phyloP scores from a whole-genome alignment of 2,888 invertebrate species.

The Melolontha melolontha region DNA sequence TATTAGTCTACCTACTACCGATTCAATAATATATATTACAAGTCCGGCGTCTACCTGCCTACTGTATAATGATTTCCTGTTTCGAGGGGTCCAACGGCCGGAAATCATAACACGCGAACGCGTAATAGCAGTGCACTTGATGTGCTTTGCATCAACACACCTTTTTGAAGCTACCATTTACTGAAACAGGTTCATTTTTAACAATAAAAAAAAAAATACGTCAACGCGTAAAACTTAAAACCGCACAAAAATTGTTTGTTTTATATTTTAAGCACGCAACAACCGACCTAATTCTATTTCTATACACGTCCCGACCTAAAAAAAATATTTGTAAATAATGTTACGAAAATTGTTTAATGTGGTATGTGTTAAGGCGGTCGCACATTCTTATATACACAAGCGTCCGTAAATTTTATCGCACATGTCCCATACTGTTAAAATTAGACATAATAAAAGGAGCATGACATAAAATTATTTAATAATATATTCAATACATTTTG shows the following conservation, averaged over 20 bases:
- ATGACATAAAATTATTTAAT: too few species aligned
- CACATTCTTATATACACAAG: too few species aligned
- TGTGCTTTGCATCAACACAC: slow-evolving; percentile 16
- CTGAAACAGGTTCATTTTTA: too few species aligned
- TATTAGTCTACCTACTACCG: too few species aligned
- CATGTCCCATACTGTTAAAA: too few species aligned
- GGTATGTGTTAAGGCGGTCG: too few species aligned
- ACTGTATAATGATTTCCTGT: slow-evolving; percentile 34
- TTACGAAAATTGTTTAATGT: slow-evolving; percentile 4
- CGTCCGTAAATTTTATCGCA: too few species aligned
- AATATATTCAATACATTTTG: too few species aligned
- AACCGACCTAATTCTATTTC: slow-evolving; percentile 32
- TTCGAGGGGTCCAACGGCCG: slow-evolving; percentile 31
- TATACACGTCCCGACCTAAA: slow-evolving; percentile 25
- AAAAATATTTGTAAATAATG: slow-evolving; percentile 33
- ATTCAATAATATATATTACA: not conserved
- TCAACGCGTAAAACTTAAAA: slow-evolving; percentile 9
- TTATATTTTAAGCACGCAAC: slow-evolving; percentile 12
- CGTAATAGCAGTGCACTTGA: slow-evolving; percentile 38
- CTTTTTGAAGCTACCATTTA: too few species aligned
- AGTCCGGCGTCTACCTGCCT: slow-evolving; percentile 25
- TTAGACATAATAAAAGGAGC: too few species aligned
- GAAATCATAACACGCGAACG: slow-evolving; percentile 40
- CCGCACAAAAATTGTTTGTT: slow-evolving; percentile 22
- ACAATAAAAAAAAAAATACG: too few species aligned